phyloP scores from a whole-genome alignment of 2,113 vertebrate species.

The Leptodactylus fuscus region DNA sequence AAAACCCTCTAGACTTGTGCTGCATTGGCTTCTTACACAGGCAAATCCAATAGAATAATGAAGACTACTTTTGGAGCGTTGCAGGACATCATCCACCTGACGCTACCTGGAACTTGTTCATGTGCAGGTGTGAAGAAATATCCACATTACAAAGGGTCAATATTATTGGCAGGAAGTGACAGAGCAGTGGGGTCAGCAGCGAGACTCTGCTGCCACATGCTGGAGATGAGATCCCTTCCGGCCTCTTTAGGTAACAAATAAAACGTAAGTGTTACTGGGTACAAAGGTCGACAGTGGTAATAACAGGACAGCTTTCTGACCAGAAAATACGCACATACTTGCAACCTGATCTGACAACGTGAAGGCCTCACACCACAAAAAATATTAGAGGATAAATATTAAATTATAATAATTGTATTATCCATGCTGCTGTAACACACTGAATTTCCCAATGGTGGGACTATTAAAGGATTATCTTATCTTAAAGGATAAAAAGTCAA shows the following conservation, averaged over 20 bases:
- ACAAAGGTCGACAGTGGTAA: not conserved
- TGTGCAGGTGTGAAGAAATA: not conserved
- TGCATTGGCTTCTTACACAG: not conserved
- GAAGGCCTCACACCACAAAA: too few relatives aligned
- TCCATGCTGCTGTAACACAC: too few relatives aligned
- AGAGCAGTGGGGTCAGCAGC: not conserved
- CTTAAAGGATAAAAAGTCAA: too few relatives aligned
- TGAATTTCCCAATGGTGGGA: too few relatives aligned
- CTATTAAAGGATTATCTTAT: too few relatives aligned
- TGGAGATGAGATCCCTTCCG: not conserved
- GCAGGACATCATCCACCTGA: not conserved
- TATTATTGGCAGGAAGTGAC: not conserved
- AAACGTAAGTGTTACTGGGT: not conserved
- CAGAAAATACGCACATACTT: too few relatives aligned
- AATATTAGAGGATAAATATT: too few relatives aligned
- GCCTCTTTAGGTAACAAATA: too few relatives aligned
- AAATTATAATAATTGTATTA: too few relatives aligned
- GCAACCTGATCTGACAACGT: too few relatives aligned
- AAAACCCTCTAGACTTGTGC: not conserved
- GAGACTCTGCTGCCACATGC: constrained; percentile 13
- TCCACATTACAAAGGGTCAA: constrained; percentile 36
- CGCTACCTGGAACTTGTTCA: not conserved
- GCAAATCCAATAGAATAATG: not conserved
- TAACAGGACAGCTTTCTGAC: too few relatives aligned
- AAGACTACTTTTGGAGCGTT: not conserved